Base-by-base conservation (phyloP, 2,797 vertebrate species). In the Cygnus olor region DNA sequence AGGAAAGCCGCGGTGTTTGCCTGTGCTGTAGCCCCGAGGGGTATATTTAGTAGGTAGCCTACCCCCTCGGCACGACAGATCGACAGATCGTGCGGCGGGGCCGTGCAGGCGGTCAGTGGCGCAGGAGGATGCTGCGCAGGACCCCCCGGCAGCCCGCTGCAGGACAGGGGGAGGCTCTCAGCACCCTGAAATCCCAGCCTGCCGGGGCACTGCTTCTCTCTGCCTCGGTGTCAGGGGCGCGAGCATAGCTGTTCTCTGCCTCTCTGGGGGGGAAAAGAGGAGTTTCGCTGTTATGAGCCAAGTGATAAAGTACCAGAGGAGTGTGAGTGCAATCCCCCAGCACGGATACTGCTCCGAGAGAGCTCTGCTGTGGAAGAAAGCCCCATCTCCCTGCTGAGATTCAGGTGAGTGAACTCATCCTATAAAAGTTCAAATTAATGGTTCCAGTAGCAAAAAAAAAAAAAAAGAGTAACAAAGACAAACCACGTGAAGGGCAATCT, bases 31-130 rank as follows among this genome's bases (percentile, higher is more conserved):
- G 97, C 89, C 93, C 96, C 81, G 86, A 97, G 96, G 96, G 98
- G 97, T 99, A 98, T 98, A 98, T 99, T 98, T 99, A 99, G 98
- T 97, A 96, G 96, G 97, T 95, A 97, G 98, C 98, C 98, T 97
- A 98, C 97, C 97, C 97, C 96, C 95, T 57, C 98, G 96, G 96
- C 47, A 91, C 54, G 87, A 97, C 97, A 78, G 94, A 93, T 88
- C 54, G 87, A 97, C 97, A 78, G 94, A 93, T 88, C 92, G 95
- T 76, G 87, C 96, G 77, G 77, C 73, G 96, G 97, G 98, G 94
- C 92, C 42, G 85, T 90, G 94, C 88, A 49, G 95, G 68, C 69
- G 17, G 94, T 84, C 68, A 86, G 94, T 74, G 81, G 90, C 63
- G 93, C 34, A 1, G 56, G 94, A 98, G 95, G 98, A 98, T 98